Evolutionary conservation across 37 sponge, comb jelly and placozoan genomes (phyloP), one percentile per base, ranked within the genome.

Genomic region (Aphrocallistes beatrix): DNA sequence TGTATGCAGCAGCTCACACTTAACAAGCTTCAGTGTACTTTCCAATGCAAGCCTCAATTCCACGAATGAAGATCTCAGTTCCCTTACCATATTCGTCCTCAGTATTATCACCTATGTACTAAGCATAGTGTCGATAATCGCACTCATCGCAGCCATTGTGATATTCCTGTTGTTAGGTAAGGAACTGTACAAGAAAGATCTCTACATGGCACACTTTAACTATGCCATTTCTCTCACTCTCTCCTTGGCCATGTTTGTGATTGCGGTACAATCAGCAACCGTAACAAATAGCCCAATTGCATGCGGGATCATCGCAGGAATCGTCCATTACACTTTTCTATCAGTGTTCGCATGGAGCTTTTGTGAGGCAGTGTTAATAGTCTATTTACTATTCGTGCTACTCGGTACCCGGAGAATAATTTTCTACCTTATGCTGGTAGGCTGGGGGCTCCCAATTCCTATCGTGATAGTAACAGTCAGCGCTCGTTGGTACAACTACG

Each of bases 241-340:
- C 19, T 81, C 39, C 0, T 82, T 86, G 21, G 37, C 81, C 37
- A 37, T 86, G 38, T 86, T 86, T 81, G 0, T 86, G 82, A 38
- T 82, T 8, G 86, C 82, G 3, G 81, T 86, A 10, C 51, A 84
- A 1, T 21, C 34, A 49, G 50, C 48, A 1, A 84, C 51, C 23
- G 37, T 38, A 82, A 38, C 86, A 0, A 39, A 25, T n/a, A 85
- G 48, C 32, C 34, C 0, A 9, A 42, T 37, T 38, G 88, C 85
- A 34, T 88, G 88, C 38, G 36, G 37, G 23, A n/a, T 84, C 30
- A 51, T 88, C 16, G 82, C 88, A 10, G 85, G 51, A 34, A 17
- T 85, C 10, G 48, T 85, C 23, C 88, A 88, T 60, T 88, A 88
- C 85, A 81, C 85, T 48, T 88, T 88, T 39, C 39, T 88, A 50